Base-by-base conservation (phyloP, 2,888 invertebrate genomes). In the Drosophila pseudotalamancana region DNA sequence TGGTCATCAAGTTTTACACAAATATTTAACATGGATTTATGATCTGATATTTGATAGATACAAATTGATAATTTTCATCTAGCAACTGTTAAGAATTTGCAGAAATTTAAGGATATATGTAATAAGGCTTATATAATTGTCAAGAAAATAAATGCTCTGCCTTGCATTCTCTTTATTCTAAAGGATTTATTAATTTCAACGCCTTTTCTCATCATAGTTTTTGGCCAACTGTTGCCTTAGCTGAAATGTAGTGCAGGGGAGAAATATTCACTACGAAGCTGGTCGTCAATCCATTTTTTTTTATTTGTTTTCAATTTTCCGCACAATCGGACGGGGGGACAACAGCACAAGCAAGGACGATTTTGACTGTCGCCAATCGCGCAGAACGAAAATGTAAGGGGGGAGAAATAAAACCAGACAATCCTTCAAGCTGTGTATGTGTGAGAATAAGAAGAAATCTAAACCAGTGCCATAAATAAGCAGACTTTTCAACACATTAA, bases 401-500 rank as follows among this genome's bases (percentile, higher is more conserved):
- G 12, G 14, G 9, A 14, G 9, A 27, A 4, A 27, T 11, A 23
- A 32, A 14, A 6, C 14, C 25, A 18, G 6, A 43, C 18, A 43
- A 43, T 43, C 29, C 29, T 29, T 6, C 29, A 29, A 29, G 8
- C 29, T 35, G 14, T 34, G 19, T 11, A 19, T 27, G 32, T 9
- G 29, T 2, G 27, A 3, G 18, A 6, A 3, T 31, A 6, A 11
- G 18, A 46, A 21, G 53, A 14, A 49, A 32, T 34, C 25, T 23
- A 56, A 60, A 46, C 32, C 32, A 39, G 35, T 43, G 76, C 76
- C 86, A 81, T 85, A 87, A 81, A 85, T 82, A 87, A 78, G 83
- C 64, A 48, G 88, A 82, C 79, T 81, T 87, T 87, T 82, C 88
- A 87, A 85, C 81, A 87, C 88, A 85, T 87, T 85, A 87, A 81